These are phyloP conservation scores for Athene cunicularia DNA, from an alignment of 2,113 vertebrate species.

Conservation along the genomic window DNA sequence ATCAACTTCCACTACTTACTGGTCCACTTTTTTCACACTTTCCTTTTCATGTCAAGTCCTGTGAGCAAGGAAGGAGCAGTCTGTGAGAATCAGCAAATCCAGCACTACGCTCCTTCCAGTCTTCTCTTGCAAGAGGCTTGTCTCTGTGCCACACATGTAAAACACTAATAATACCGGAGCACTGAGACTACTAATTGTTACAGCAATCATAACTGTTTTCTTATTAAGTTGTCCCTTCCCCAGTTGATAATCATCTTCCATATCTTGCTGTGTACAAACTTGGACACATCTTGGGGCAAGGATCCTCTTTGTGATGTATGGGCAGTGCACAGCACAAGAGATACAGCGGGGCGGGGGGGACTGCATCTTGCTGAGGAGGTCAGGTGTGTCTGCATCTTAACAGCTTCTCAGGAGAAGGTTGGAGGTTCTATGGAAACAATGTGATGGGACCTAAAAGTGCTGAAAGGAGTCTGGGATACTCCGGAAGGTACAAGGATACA, in stretches of 20 bases:
- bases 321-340: background rate
- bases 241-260: background rate
- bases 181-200: background rate
- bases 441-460: background rate
- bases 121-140: background rate
- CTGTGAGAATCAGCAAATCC: background rate
- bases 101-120: background rate
- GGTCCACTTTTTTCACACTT: background rate
- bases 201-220: background rate
- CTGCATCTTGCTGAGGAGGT: background rate
- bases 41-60: background rate
- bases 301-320: background rate
- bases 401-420: background rate
- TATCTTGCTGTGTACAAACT: background rate
- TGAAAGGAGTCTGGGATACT: background rate
- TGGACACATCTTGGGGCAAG: background rate
- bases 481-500: background rate
- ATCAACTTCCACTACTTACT: background rate
- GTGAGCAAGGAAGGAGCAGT: background rate
- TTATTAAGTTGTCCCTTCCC: background rate
- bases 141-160: background rate
- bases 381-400: background rate
- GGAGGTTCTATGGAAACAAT: background rate
- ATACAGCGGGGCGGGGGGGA: background rate
- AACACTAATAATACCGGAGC: background rate